Conservation (phyloP, 1,140 invertebrate species). For the Monochamus saltuarius region DNA sequence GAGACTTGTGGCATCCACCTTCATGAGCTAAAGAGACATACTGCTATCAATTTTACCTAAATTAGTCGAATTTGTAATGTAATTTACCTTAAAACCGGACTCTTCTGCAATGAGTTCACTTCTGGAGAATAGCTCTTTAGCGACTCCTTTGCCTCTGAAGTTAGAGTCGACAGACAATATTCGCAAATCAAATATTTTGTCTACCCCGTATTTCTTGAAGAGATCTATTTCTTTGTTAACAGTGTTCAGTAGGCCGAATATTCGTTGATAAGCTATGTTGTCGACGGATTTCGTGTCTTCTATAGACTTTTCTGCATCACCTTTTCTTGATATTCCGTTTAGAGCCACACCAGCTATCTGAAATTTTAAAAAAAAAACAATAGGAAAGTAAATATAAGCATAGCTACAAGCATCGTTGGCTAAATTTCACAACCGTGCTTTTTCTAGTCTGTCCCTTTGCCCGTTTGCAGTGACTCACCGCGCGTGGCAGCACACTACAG, state of each 20-base stretch:
- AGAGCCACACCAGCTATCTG: constrained; percentile 68
- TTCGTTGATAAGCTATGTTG: constrained; percentile 65
- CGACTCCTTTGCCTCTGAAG: constrained; percentile 70
- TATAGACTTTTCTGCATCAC: constrained; percentile 60
- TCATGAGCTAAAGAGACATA: constrained; percentile 63
- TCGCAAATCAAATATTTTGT: constrained; percentile 75
- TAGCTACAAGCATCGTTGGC: neutral
- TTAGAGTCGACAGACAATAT: constrained; percentile 73
- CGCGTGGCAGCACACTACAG: too few species aligned
- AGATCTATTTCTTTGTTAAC: constrained; percentile 63
- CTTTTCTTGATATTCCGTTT: constrained; percentile 62
- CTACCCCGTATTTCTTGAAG: constrained; percentile 64
- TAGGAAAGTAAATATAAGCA: neutral
- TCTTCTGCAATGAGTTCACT: constrained; percentile 66
- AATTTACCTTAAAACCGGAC: constrained; percentile 66
- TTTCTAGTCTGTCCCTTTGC: too few species aligned
- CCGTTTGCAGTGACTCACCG: too few species aligned
- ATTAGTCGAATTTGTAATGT: neutral
- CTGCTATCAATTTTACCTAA: neutral
- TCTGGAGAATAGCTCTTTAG: constrained; percentile 66
- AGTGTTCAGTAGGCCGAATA: constrained; percentile 65
- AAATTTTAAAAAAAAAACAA: constrained; percentile 24
- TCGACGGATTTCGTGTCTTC: constrained; percentile 58
- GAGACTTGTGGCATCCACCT: constrained; percentile 75
- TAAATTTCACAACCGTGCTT: neutral